Percentiles rank a stretch among this genome's conserved stretches.
phyloP scores from a whole-genome alignment of 53 echinoderm and acorn worm genomes.

The Echinarachnius parma region DNA sequence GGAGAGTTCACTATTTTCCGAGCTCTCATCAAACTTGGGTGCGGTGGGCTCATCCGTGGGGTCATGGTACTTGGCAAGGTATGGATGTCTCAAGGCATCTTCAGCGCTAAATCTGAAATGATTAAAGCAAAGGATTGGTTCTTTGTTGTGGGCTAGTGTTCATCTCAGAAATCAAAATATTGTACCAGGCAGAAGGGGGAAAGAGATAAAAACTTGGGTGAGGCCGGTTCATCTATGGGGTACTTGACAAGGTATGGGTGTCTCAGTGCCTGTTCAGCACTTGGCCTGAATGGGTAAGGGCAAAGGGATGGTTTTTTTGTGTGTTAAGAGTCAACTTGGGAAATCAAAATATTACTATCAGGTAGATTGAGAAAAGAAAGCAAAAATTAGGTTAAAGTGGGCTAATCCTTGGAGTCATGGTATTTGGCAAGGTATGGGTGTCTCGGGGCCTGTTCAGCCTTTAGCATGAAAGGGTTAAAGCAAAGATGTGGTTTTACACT shows the following conservation, averaged over 20 bases:
- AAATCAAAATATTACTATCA: no score
- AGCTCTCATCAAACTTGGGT: constrained; percentile 70
- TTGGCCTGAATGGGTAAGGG: no score
- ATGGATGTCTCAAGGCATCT: constrained; percentile 75
- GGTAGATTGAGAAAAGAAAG: no score
- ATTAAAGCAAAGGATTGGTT: neutral
- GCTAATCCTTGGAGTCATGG: constrained; percentile 89
- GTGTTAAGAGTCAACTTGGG: no score
- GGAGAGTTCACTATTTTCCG: constrained; percentile 62
- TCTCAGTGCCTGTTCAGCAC: no score
- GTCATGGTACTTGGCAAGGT: constrained; percentile 81
- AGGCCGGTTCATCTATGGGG: no score
- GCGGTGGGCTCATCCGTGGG: constrained; percentile 85
- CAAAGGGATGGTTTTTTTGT: no score
- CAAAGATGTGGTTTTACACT: neutral
- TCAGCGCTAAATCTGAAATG: constrained; percentile 49
- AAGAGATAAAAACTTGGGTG: no score
- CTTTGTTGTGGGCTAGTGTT: no score
- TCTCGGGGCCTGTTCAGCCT: constrained; percentile 68
- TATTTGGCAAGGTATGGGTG: constrained; percentile 79
- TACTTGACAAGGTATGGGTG: no score
- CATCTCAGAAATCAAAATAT: no score
- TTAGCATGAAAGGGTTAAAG: constrained; percentile 10
- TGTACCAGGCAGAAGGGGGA: no score
- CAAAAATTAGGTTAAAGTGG: constrained; percentile 61